phyloP scores from a whole-genome alignment of 2,113 vertebrate species.

The Formicarius rufipectus region DNA sequence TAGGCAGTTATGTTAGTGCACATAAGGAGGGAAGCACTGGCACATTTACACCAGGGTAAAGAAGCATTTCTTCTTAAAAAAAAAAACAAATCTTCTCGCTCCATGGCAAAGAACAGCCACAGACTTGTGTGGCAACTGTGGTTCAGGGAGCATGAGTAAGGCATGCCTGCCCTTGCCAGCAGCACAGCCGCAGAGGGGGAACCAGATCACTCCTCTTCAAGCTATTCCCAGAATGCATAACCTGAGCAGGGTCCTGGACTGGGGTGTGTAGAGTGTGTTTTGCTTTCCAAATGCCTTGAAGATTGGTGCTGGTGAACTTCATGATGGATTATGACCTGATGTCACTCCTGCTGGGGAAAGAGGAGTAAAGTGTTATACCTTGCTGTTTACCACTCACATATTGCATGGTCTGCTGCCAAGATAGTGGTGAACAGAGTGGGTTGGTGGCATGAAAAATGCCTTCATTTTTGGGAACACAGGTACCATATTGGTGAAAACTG shows the following conservation, averaged over 20 bases:
- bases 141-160: neutral
- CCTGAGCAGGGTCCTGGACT: neutral
- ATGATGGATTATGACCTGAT: neutral
- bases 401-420: neutral
- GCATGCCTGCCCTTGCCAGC: neutral
- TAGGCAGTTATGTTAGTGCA: neutral
- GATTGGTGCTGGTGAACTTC: neutral
- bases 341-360: fast-evolving
- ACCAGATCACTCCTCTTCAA: neutral
- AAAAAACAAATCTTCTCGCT: neutral
- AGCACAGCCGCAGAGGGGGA: fast-evolving
- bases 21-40: neutral
- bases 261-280: neutral
- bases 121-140: neutral
- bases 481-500: neutral
- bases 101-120: neutral
- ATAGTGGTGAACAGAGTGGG: neutral
- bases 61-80: neutral
- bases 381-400: fast-evolving
- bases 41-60: neutral
- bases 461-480: neutral
- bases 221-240: neutral
- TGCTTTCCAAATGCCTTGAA: neutral
- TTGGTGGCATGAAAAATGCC: neutral
- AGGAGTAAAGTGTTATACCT: neutral